Conservation (phyloP, 2,888 invertebrate genomes). For the Plemyria rubiginata region DNA sequence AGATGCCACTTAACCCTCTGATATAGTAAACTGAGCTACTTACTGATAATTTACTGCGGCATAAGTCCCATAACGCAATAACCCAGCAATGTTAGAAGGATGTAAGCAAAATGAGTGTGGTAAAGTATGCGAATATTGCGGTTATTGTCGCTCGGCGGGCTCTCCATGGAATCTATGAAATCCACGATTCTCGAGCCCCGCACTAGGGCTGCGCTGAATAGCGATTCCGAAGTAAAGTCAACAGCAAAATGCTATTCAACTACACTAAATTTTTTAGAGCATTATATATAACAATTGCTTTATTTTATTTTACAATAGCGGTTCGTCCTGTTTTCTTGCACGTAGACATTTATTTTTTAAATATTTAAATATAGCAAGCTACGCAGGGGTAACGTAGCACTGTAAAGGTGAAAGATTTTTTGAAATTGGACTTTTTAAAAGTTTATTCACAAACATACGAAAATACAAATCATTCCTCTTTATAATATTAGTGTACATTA, state of each 20-base stretch:
- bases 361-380: no score
- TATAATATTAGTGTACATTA: no score
- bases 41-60: slow-evolving; percentile 10
- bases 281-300: no score
- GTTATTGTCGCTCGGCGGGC: slow-evolving; percentile 41
- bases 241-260: background rate
- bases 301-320: no score
- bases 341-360: no score
- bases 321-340: no score
- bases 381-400: no score
- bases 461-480: no score
- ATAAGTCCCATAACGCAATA: slow-evolving; percentile 36
- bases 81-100: slow-evolving; percentile 36
- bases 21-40: slow-evolving; percentile 2
- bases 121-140: slow-evolving; percentile 44
- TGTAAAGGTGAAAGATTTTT: no score
- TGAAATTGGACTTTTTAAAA: no score
- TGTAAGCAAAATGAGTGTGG: slow-evolving; percentile 40
- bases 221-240: background rate
- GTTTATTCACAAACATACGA: no score
- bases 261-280: no score
- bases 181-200: slow-evolving; percentile 54
- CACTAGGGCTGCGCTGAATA: slow-evolving; percentile 16
- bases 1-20: background rate
- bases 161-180: slow-evolving; percentile 58